Evolutionary conservation across 2,888 invertebrate species (phyloP).

Genomic region (Synanthedon myopaeformis): DNA sequence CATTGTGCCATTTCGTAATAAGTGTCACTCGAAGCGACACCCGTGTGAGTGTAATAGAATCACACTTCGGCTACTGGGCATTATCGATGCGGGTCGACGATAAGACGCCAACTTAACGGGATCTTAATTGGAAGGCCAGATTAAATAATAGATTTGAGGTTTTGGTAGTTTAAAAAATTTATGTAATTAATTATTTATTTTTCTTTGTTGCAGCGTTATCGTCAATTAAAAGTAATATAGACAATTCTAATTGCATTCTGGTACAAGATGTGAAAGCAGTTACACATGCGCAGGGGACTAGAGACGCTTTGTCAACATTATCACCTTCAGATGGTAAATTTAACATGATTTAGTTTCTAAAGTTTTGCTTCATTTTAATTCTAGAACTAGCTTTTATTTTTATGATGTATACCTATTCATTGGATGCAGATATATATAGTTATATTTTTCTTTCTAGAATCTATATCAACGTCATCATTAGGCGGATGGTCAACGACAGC

Average conservation of each 20-base stretch:
- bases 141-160: slow-evolving; percentile 32
- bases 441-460: slow-evolving; percentile 67
- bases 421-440: slow-evolving; percentile 6
- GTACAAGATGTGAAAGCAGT: slow-evolving; percentile 91
- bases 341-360: background rate
- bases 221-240: slow-evolving; percentile 90
- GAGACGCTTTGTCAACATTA: slow-evolving; percentile 74
- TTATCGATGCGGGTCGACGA: slow-evolving; percentile 39
- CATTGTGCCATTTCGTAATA: slow-evolving; percentile 1
- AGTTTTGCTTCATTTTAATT: background rate
- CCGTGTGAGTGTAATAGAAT: slow-evolving; percentile 46
- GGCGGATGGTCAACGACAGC: slow-evolving; percentile 67
- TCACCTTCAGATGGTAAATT: slow-evolving; percentile 59
- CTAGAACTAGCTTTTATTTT: background rate
- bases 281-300: slow-evolving; percentile 86
- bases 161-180: slow-evolving; percentile 11
- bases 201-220: slow-evolving; percentile 81
- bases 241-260: slow-evolving; percentile 89
- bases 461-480: slow-evolving; percentile 65
- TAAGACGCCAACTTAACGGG: slow-evolving; percentile 43
- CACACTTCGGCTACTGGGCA: slow-evolving; percentile 45
- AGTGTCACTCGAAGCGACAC: slow-evolving; percentile 10
- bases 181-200: slow-evolving; percentile 5
- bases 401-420: background rate
- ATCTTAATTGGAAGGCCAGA: slow-evolving; percentile 46